Evolutionary conservation across 2,113 vertebrate species (phyloP).

Genomic region (Mesembrinibis cayennensis): DNA sequence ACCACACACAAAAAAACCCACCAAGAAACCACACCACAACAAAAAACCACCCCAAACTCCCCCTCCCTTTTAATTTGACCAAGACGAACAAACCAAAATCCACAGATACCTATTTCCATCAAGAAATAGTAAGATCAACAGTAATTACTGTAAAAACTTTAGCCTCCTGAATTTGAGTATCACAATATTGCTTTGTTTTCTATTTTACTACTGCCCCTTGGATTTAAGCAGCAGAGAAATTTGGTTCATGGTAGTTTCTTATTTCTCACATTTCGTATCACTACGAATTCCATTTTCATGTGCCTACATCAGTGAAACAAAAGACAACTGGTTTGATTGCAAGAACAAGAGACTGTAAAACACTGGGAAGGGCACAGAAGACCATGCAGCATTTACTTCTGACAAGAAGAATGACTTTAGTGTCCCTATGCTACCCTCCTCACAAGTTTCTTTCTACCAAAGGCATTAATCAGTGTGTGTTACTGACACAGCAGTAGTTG

Average conservation of each 20-base stretch:
- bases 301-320: neutral
- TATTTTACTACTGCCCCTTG: neutral
- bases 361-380: neutral
- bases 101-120: neutral
- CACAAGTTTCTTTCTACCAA: neutral
- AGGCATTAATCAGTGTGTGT: neutral
- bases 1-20: no score
- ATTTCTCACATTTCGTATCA: neutral
- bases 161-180: neutral
- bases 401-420: slow-evolving; percentile 28
- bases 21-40: no score
- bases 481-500: neutral
- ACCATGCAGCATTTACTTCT: neutral
- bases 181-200: neutral
- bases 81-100: neutral
- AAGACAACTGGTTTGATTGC: neutral
- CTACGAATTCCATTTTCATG: neutral
- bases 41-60: no score
- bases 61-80: accelerated
- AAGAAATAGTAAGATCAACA: neutral
- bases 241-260: neutral
- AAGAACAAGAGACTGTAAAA: neutral
- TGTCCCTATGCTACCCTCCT: neutral
- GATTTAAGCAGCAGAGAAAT: neutral
- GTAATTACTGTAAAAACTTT: neutral